Percentiles rank a stretch among this genome's conserved stretches.
phyloP scores from a whole-genome alignment of 2,113 vertebrate genomes.

The Pipra filicauda region DNA sequence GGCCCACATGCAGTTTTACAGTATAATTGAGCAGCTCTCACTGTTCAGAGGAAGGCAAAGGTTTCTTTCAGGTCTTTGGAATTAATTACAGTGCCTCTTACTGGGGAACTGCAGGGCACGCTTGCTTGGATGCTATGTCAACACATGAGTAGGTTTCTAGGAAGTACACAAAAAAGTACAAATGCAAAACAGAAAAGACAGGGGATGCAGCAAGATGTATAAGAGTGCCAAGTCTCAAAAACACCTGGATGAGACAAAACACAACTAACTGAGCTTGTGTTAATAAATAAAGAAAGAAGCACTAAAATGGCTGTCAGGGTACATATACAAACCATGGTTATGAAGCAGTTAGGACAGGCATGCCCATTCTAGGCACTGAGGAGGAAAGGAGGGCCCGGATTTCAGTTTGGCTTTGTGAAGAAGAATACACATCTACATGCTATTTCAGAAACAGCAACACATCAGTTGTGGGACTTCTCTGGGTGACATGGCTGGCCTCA shows the following conservation, averaged over 20 bases:
- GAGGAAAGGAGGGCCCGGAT: not conserved
- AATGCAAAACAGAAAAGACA: not conserved
- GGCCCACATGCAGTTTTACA: slow-evolving; percentile 30
- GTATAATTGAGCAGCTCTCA: slow-evolving; percentile 58
- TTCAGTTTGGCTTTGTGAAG: not conserved
- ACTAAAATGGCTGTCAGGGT: not conserved
- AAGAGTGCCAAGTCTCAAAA: not conserved
- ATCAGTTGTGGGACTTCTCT: not conserved
- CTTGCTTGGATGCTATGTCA: slow-evolving; percentile 29
- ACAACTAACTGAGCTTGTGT: not conserved
- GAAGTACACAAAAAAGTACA: not conserved
- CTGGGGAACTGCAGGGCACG: not conserved
- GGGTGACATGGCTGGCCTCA: not conserved
- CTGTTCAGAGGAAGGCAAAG: slow-evolving; percentile 30
- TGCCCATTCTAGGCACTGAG: not conserved
- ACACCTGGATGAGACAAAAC: not conserved
- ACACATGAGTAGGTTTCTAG: slow-evolving; percentile 25
- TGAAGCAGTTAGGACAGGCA: not conserved
- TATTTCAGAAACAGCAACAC: not conserved
- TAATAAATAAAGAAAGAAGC: not conserved
- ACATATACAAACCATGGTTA: not conserved
- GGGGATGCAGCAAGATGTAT: not conserved
- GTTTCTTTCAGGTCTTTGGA: slow-evolving; percentile 40
- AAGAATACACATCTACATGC: not conserved
- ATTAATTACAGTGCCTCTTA: slow-evolving; percentile 18